Percentiles rank a stretch among this genome's conserved stretches.
phyloP scores from a whole-genome alignment of 2,113 vertebrate genomes.

The Tetrao urogallus region DNA sequence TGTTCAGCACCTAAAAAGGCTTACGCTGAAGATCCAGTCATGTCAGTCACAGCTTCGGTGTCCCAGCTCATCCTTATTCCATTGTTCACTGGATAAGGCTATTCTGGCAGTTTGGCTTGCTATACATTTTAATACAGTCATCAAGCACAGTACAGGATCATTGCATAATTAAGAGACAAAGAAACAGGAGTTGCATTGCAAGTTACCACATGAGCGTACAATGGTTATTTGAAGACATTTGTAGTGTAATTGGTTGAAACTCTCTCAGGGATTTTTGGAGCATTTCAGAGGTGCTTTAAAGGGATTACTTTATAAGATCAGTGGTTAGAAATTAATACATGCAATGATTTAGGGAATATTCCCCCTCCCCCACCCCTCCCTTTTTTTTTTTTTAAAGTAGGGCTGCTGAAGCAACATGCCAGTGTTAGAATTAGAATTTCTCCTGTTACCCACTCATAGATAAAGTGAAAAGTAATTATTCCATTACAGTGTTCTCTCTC shows the following conservation, averaged over 20 bases:
- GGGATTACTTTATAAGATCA: not conserved
- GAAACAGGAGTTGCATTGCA: not conserved
- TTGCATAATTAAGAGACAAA: not conserved
- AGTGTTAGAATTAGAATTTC: not conserved
- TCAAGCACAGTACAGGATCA: not conserved
- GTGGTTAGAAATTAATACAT: slow-evolving; percentile 1
- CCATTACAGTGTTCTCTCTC: not conserved
- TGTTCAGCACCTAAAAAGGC: not conserved
- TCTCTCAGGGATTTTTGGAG: not conserved
- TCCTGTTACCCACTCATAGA: not conserved
- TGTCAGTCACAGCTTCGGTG: not conserved
- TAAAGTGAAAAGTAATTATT: not conserved
- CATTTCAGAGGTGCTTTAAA: slow-evolving; percentile 5
- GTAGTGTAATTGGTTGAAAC: slow-evolving; percentile 13
- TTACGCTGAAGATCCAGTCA: not conserved
- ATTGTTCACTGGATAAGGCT: not conserved
- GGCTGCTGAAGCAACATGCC: not conserved
- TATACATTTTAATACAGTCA: not conserved
- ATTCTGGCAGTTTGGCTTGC: not conserved
- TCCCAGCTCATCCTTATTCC: not conserved
- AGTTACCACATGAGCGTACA: not conserved
- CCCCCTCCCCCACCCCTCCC: too few species aligned
- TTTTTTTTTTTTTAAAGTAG: not conserved
- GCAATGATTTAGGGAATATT: not conserved
- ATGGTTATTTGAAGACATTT: not conserved